Conservation (phyloP, 2,797 vertebrate genomes). For the Peromyscus melanophrys region DNA sequence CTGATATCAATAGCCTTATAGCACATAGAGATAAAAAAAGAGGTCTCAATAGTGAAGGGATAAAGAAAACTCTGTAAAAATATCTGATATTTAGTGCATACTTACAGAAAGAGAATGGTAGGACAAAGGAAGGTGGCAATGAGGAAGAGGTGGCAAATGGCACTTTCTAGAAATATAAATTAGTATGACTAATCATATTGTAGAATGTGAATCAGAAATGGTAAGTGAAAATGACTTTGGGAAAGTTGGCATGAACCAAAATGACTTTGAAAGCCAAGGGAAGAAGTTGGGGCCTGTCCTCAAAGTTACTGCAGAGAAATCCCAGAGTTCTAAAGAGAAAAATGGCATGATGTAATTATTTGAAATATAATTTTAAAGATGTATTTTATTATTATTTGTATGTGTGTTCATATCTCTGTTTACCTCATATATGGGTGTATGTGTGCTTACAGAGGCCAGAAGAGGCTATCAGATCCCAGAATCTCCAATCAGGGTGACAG, state of each 20-base stretch:
- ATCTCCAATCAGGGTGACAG: not conserved
- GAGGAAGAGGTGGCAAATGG: too few species aligned
- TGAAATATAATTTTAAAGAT: not conserved
- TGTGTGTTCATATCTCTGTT: not conserved
- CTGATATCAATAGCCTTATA: not conserved
- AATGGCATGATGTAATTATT: not conserved
- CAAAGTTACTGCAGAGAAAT: not conserved
- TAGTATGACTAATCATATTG: not conserved
- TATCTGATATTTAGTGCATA: not conserved
- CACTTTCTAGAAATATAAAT: not conserved
- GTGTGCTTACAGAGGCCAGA: not conserved
- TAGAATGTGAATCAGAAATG: not conserved
- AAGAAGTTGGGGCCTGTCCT: not conserved
- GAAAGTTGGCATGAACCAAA: not conserved
- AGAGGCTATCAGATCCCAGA: not conserved
- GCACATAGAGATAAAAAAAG: not conserved
- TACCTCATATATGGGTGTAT: accelerated
- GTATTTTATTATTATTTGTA: not conserved
- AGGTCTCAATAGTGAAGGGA: not conserved
- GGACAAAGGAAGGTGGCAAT: not conserved
- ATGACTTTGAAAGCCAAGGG: not conserved
- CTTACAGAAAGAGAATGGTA: not conserved
- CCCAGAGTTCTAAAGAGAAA: not conserved
- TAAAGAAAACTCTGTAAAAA: not conserved
- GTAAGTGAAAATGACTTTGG: not conserved